Conservation (phyloP, 2,888 invertebrate species). For the Habrosyne pyritoides region DNA sequence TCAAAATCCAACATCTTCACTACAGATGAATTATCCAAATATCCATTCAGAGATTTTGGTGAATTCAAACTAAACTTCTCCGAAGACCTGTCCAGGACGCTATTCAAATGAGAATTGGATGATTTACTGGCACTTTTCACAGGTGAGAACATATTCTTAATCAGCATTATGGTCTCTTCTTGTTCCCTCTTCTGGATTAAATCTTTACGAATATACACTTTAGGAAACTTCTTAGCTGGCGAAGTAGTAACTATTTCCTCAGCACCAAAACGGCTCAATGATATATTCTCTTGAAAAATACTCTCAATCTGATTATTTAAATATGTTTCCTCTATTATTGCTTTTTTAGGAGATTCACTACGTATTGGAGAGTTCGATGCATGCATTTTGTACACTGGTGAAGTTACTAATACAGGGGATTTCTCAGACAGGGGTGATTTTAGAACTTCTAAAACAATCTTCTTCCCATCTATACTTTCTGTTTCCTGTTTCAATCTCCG, state of each 20-base stretch:
- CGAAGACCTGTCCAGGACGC: slow-evolving; percentile 55
- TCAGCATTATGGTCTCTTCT: slow-evolving; percentile 60
- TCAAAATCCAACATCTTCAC: slow-evolving; percentile 76
- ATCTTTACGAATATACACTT: slow-evolving; percentile 72
- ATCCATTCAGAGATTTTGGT: slow-evolving; percentile 41
- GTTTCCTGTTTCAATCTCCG: slow-evolving; percentile 77
- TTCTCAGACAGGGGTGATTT: slow-evolving; percentile 53
- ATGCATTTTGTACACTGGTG: slow-evolving; percentile 69
- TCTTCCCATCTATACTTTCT: slow-evolving; percentile 68
- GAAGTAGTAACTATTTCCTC: slow-evolving; percentile 48
- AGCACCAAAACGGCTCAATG: slow-evolving; percentile 62
- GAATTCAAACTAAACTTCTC: slow-evolving; percentile 49
- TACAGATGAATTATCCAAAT: slow-evolving; percentile 60
- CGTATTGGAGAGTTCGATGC: slow-evolving; percentile 67
- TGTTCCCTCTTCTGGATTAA: slow-evolving; percentile 68
- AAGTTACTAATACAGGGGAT: slow-evolving; percentile 50
- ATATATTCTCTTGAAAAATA: slow-evolving; percentile 67
- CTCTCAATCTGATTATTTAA: slow-evolving; percentile 64
- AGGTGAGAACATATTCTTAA: slow-evolving; percentile 71
- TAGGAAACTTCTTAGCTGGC: slow-evolving; percentile 53
- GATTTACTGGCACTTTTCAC: slow-evolving; percentile 37
- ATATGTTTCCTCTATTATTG: slow-evolving; percentile 31
- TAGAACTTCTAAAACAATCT: slow-evolving; percentile 45
- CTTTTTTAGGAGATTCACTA: slow-evolving; percentile 47
- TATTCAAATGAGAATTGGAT: slow-evolving; percentile 44